Evolutionary conservation across 2,113 vertebrate genomes (phyloP).

Genomic region (Arvicanthis niloticus): DNA sequence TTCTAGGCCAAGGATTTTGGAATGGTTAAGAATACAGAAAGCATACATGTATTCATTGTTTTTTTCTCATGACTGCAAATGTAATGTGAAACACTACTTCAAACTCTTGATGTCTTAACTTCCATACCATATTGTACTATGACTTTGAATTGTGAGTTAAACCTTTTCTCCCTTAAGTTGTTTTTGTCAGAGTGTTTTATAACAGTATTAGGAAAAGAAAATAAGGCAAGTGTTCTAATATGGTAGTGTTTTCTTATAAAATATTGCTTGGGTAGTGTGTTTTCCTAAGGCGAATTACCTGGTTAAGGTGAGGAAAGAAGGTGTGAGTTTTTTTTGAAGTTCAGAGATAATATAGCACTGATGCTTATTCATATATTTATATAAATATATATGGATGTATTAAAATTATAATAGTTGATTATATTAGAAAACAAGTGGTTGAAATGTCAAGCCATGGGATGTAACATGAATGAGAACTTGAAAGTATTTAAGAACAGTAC

Average conservation of each 20-base stretch:
- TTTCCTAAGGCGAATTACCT: slow-evolving; percentile 5
- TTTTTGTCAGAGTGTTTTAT: neutral
- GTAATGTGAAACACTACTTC: neutral
- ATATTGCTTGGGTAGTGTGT: neutral
- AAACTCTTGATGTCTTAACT: neutral
- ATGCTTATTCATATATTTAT: neutral
- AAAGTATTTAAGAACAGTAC: neutral
- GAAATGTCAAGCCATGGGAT: neutral
- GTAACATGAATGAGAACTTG: neutral
- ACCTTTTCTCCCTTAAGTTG: neutral
- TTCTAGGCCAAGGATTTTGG: neutral
- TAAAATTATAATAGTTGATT: neutral
- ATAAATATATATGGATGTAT: neutral
- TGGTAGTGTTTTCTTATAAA: neutral
- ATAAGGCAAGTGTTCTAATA: neutral
- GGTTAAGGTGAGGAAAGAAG: neutral
- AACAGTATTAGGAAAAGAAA: neutral
- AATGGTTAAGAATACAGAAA: neutral
- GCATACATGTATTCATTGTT: neutral
- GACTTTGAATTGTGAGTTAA: neutral
- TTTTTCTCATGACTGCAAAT: neutral
- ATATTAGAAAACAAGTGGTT: neutral
- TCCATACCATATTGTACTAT: neutral
- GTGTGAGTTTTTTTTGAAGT: neutral
- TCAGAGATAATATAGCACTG: neutral